phyloP scores from a whole-genome alignment of 2,888 invertebrate species.

The Pheosia gnoma region DNA sequence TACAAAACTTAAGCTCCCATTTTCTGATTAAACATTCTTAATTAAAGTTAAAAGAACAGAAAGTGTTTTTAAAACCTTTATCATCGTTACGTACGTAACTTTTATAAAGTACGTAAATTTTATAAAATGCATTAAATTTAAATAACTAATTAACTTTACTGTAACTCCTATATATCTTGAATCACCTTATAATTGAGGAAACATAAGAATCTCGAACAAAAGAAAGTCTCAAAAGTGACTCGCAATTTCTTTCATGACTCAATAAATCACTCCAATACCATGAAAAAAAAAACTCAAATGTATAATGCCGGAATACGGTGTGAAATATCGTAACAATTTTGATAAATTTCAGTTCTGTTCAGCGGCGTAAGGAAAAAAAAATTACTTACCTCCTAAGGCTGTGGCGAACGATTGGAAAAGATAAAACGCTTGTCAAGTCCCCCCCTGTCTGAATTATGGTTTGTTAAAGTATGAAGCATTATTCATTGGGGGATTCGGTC shows the following conservation, averaged over 20 bases:
- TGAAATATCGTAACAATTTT: conserved; percentile 22
- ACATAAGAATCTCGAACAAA: background rate
- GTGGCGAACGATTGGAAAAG: conserved; percentile 15
- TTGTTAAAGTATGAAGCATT: background rate
- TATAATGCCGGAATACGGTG: conserved; percentile 13
- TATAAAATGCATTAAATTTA: too few species aligned
- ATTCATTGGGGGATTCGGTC: background rate
- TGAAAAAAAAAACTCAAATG: conserved; percentile 28
- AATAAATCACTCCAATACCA: conserved; percentile 21
- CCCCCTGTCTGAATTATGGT: conserved; percentile 6
- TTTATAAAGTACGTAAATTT: too few species aligned
- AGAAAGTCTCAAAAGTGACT: background rate
- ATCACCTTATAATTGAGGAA: background rate
- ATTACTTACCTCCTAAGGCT: conserved; percentile 15
- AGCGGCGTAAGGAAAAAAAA: conserved; percentile 21
- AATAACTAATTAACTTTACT: too few species aligned
- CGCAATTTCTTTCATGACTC: background rate
- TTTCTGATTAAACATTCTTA: too few species aligned
- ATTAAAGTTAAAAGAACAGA: too few species aligned
- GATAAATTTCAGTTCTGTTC: conserved; percentile 25
- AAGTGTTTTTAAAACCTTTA: too few species aligned
- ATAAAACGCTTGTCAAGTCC: conserved; percentile 16
- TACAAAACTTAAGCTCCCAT: too few species aligned
- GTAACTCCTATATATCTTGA: too few species aligned
- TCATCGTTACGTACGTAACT: too few species aligned